A percentile compares a stretch with the other conserved stretches of the same genome.
phyloP scores from a whole-genome alignment of 2,797 vertebrate species.

The Emydoidea blandingii region DNA sequence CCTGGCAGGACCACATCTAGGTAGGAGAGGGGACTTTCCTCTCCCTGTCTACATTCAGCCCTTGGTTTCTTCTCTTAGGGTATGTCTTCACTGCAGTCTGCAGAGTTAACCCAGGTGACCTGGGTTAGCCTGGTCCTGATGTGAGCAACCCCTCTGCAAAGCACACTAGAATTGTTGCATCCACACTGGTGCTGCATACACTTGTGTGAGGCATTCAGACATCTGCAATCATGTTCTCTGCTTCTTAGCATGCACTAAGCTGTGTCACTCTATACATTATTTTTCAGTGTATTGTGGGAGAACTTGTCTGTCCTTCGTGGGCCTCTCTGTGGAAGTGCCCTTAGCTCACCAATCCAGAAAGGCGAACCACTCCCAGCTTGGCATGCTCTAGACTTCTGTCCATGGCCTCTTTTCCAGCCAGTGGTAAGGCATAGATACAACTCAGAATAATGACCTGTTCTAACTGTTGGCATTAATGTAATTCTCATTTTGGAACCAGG shows the following conservation, averaged over 20 bases:
- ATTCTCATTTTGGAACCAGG: not conserved
- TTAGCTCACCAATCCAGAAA: not conserved
- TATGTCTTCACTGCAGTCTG: not conserved
- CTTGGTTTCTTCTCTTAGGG: not conserved
- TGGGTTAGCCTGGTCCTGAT: too few relatives aligned
- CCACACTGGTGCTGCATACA: not conserved
- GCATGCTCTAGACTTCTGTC: not conserved
- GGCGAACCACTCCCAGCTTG: not conserved
- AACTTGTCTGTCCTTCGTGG: not conserved
- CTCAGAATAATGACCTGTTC: not conserved
- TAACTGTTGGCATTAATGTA: not conserved
- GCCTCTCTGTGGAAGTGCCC: not conserved
- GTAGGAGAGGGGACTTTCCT: too few relatives aligned
- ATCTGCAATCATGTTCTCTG: not conserved
- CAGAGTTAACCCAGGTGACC: too few relatives aligned
- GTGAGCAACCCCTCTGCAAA: not conserved
- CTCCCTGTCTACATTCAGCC: too few relatives aligned
- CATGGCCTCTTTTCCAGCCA: not conserved
- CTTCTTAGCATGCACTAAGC: not conserved
- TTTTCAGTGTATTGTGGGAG: not conserved
- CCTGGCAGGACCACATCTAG: too few relatives aligned
- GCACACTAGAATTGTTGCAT: not conserved
- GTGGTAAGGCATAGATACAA: not conserved
- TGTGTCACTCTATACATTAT: not conserved
- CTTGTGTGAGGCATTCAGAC: not conserved